Evolutionary conservation across 2,113 vertebrate species (phyloP), one percentile per base, ranked within the genome.

Genomic region (Paraplagusia blochii): DNA sequence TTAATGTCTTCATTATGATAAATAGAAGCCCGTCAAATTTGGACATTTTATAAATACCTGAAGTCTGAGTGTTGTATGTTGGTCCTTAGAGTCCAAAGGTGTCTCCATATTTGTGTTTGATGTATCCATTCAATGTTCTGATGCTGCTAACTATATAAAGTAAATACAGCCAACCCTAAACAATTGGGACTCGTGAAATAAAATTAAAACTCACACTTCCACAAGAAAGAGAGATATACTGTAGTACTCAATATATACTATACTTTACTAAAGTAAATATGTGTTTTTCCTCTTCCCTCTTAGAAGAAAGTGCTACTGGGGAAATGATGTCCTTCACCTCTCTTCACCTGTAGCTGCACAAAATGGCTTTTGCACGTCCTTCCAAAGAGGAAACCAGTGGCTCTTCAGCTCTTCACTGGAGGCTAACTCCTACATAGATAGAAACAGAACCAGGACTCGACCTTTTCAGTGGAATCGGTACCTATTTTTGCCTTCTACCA

Each of bases 391-490:
- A 82, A 76, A 66, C 42, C 60, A 69, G 50, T 44, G 58, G 65
- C 75, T 82, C 64, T 22, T 58, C 72, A 75, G 45, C 44, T 8
- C 61, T 68, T 49, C 59, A 12, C 69, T 83, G 85, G 88, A 87
- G 79, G 78, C 57, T 84, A 17, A 80, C 63, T 0, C 84, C 84
- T 15, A 88, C 89, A 79, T 88, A 86, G 63, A 71, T 43, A 22
- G 1, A 8, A 64, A n/a, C 11, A 38, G 40, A 15, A 1, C 22
- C 34, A 34, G 54, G 48, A 34, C 43, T 8, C 39, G 5, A 9
- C 36, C 47, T 38, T 6, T 29, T 4, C 22, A 4, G 22, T 29
- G 22, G 22, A n/a, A 29, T 59, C 60, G 40, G n/a, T 39, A 42
- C 45, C 36, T 3, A 18, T 7, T 53, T 38, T 55, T 49, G 5